Evolutionary conservation across 2,888 invertebrate genomes (phyloP).

Genomic region (Julus scandinavius): DNA sequence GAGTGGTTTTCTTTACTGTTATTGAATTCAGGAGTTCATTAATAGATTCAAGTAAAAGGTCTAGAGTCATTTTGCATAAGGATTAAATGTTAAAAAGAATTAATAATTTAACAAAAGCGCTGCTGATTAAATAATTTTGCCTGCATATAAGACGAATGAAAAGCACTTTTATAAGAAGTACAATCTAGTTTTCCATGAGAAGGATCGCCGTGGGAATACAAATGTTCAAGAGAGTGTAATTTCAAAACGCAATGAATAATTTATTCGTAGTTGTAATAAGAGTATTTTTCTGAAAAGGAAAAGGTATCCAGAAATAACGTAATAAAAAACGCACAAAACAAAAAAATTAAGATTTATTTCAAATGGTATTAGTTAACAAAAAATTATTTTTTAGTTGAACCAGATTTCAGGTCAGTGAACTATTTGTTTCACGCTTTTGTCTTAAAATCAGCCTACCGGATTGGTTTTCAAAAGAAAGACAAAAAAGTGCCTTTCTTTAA

Average conservation of each 20-base stretch:
- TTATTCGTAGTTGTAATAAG: neutral
- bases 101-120: neutral
- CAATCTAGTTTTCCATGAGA: neutral
- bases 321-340: neutral
- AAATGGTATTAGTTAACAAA: neutral
- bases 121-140: neutral
- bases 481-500: neutral
- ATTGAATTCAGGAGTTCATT: constrained; percentile 10
- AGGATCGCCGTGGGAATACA: neutral
- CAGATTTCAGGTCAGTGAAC: constrained; percentile 40
- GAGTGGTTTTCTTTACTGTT: neutral
- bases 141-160: neutral
- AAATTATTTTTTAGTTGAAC: neutral
- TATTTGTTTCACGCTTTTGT: constrained; percentile 4
- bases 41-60: neutral
- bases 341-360: neutral
- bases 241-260: neutral
- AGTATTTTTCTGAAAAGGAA: neutral
- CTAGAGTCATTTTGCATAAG: neutral
- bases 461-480: neutral
- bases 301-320: neutral
- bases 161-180: neutral
- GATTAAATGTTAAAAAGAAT: neutral
- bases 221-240: neutral
- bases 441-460: constrained; percentile 7